phyloP scores from a whole-genome alignment of 2,888 invertebrate genomes.

The Dyspetes luteomarginatus region DNA sequence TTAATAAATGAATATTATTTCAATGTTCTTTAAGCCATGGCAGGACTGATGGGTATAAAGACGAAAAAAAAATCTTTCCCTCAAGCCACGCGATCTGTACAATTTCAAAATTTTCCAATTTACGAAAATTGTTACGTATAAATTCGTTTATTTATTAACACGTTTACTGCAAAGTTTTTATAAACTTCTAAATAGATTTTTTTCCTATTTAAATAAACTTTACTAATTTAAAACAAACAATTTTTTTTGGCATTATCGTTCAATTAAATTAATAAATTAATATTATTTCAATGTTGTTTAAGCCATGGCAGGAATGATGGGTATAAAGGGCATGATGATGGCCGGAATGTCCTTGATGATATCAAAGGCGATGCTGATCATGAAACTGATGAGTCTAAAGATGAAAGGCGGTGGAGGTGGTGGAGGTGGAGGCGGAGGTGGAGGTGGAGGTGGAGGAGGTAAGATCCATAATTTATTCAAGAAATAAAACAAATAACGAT shows the following conservation, averaged over 20 bases:
- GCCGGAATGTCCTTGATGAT: conserved; percentile 87
- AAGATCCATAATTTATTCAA: conserved; percentile 56
- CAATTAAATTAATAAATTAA: conserved; percentile 64
- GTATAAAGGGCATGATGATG: conserved; percentile 87
- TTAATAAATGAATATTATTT: background rate
- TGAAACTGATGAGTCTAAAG: conserved; percentile 76
- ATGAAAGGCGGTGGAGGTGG: conserved; percentile 73
- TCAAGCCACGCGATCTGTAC: too few relatives aligned
- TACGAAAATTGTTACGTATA: background rate
- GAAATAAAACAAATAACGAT: background rate
- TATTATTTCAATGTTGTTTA: conserved; percentile 73
- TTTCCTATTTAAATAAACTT: background rate
- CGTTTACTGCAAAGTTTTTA: too few relatives aligned
- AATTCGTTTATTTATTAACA: background rate
- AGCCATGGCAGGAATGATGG: conserved; percentile 87
- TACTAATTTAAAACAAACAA: background rate
- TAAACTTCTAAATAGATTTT: background rate
- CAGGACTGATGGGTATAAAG: too few relatives aligned
- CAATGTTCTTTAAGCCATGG: conserved; percentile 83
- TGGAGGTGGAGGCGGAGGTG: conserved; percentile 72
- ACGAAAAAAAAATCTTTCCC: too few relatives aligned
- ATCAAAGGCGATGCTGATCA: conserved; percentile 84
- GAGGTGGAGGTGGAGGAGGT: conserved; percentile 81
- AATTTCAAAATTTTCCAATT: too few relatives aligned
- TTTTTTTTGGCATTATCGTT: conserved; percentile 9